These are phyloP conservation scores for Zaprionus africanus DNA, from an alignment of 1,140 invertebrate genomes.

Conservation along the genomic window DNA sequence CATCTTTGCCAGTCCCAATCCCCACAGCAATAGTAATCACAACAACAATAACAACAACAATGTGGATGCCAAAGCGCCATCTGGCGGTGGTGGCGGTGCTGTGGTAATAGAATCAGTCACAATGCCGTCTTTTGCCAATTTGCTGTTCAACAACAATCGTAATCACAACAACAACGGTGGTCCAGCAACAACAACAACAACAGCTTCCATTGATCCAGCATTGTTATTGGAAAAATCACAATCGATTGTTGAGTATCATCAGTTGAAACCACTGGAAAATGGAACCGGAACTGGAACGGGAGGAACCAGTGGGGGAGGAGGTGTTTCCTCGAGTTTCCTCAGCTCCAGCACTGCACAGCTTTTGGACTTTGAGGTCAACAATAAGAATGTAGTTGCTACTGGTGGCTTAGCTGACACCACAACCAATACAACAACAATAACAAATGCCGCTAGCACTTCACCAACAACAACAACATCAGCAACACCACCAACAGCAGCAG, in stretches of 20 bases:
- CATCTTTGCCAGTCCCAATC: constrained; percentile 74
- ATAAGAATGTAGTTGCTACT: constrained; percentile 38
- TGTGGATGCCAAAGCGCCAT: constrained; percentile 52
- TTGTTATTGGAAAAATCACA: constrained; percentile 27
- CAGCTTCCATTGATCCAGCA: constrained; percentile 16
- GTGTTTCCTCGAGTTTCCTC: constrained; percentile 53
- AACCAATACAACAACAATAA: constrained; percentile 25
- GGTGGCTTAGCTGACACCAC: constrained; percentile 48
- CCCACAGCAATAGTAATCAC: constrained; percentile 59
- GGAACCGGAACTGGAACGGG: constrained; percentile 1
- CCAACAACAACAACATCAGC: constrained; percentile 30
- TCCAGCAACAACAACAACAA: constrained; percentile 27
- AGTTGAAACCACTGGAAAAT: constrained; percentile 61
- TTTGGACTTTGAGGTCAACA: constrained; percentile 60
- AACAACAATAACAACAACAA: constrained; percentile 50
- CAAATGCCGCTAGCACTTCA: constrained; percentile 15
- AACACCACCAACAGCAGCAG: constrained; percentile 31
- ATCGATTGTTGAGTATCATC: constrained; percentile 58
- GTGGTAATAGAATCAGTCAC: constrained; percentile 67
- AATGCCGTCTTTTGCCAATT: constrained; percentile 71
- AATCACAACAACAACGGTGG: constrained; percentile 42
- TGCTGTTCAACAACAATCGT: constrained; percentile 53
- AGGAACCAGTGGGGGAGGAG: background rate
- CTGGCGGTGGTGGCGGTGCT: constrained; percentile 24
- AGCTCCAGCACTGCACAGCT: constrained; percentile 60